phyloP scores from a whole-genome alignment of 2,888 invertebrate species.

The Adineta ricciae region DNA sequence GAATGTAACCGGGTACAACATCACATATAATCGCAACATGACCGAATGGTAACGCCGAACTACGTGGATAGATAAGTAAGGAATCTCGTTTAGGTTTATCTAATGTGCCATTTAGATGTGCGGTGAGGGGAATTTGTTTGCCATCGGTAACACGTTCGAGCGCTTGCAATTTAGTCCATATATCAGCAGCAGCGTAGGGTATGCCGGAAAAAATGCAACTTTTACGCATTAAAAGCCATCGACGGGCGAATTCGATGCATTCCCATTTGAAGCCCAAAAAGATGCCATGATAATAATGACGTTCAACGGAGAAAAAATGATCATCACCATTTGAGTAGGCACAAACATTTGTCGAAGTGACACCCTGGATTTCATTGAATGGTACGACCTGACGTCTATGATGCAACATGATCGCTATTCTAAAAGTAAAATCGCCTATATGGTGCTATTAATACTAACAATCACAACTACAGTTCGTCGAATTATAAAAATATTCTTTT shows the following conservation, averaged over 20 bases:
- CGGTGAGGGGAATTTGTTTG: not conserved
- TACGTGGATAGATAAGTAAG: not conserved
- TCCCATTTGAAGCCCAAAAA: slow-evolving; percentile 10
- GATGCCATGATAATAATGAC: not conserved
- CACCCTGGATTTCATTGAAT: not conserved
- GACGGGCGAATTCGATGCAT: slow-evolving; percentile 3
- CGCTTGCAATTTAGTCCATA: not conserved
- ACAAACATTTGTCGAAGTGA: not conserved
- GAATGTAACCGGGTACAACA: not conserved
- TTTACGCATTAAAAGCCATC: slow-evolving; percentile 14
- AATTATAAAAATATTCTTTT: no score
- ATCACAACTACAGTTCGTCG: no score
- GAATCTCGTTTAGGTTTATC: not conserved
- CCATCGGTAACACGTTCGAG: not conserved
- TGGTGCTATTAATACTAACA: no score
- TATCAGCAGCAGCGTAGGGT: not conserved
- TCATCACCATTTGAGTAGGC: slow-evolving; percentile 8
- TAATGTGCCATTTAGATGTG: not conserved
- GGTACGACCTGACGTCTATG: not conserved
- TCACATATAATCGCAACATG: not conserved
- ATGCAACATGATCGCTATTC: not conserved
- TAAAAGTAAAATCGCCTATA: no score
- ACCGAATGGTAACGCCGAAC: not conserved
- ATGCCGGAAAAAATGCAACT: not conserved
- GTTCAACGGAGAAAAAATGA: not conserved